phyloP scores from a whole-genome alignment of 2,113 vertebrate species.

The Dendropsophus ebraccatus region DNA sequence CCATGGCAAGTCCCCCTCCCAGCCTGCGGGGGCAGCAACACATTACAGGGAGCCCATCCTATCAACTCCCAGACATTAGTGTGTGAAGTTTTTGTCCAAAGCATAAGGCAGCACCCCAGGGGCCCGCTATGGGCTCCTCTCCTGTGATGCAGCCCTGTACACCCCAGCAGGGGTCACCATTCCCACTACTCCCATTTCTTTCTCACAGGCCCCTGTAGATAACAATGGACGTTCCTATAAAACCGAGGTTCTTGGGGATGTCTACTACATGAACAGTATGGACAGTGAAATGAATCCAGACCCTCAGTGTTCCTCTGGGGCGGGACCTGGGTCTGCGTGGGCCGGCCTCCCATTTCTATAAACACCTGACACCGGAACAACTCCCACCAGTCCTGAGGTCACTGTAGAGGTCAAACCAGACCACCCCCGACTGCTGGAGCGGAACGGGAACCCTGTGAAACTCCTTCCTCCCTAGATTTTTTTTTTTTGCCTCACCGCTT shows the following conservation, averaged over 20 bases:
- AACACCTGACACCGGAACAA: not conserved
- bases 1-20: not conserved
- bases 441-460: not conserved
- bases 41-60: not conserved
- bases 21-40: slow-evolving; percentile 16
- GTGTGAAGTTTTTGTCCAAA: not conserved
- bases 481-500: too few relatives aligned
- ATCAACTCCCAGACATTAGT: too few relatives aligned
- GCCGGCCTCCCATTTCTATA: not conserved
- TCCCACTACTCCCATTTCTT: not conserved
- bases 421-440: not conserved
- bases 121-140: not conserved
- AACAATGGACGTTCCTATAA: not conserved
- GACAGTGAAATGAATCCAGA: not conserved
- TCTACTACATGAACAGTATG: not conserved
- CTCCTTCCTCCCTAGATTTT: too few relatives aligned
- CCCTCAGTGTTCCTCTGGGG: not conserved
- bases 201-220: not conserved
- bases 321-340: not conserved
- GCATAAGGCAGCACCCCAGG: not conserved
- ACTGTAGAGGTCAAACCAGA: not conserved
- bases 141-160: not conserved
- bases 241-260: not conserved
- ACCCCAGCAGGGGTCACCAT: not conserved
- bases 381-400: not conserved